Base-by-base conservation (phyloP, 2,113 vertebrate genomes). In the Datnioides undecimradiatus region DNA sequence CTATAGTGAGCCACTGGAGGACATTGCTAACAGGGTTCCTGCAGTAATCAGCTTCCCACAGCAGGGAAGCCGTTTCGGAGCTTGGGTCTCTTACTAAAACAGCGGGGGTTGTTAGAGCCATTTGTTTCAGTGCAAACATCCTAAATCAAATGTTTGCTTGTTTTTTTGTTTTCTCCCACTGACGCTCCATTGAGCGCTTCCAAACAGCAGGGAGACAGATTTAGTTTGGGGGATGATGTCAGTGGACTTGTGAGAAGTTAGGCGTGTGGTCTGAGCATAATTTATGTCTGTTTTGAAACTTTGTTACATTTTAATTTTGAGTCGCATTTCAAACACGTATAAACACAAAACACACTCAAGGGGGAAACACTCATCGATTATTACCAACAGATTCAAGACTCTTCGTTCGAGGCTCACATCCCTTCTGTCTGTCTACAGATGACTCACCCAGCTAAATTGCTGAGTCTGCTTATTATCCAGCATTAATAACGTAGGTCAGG, bases 381-480 rank as follows among this genome's bases (percentile, higher is more conserved):
- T 72, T 77, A 58, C 68, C 40, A 76, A 51, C 68, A 79, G 65
- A 85, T 45, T 72, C 12, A 54, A 48, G 31, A 40, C 8, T 77
- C 33, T 59, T 74, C 54, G 48, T 75, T 31, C 54, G 36, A 79
- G 52, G 67, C 62, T 75, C 27, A 63, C 64, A 51, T 73, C 51
- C 23, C 41, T 49, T 63, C 70, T 36, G 12, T 72, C 72, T 86
- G 54, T 73, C 36, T 43, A 16, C 21, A 40, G 33, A 77, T 91
- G 88, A 91, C 70, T 91, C 87, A 90, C 73, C 17, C 65, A 9
- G 38, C 52, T 64, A 85, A 90, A 90, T 79, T 85, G 91, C 92
- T 83, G 90, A 91, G 82, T 88, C 89, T 90, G 90, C 90, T 82
- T 87, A 70, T 90, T 87, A 87, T 90, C 90, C 74, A 23, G 63